Percentiles rank a stretch among this genome's conserved stretches.
Evolutionary conservation across 2,113 vertebrate species (phyloP).

Genomic region (Cochlearius cochlearius): DNA sequence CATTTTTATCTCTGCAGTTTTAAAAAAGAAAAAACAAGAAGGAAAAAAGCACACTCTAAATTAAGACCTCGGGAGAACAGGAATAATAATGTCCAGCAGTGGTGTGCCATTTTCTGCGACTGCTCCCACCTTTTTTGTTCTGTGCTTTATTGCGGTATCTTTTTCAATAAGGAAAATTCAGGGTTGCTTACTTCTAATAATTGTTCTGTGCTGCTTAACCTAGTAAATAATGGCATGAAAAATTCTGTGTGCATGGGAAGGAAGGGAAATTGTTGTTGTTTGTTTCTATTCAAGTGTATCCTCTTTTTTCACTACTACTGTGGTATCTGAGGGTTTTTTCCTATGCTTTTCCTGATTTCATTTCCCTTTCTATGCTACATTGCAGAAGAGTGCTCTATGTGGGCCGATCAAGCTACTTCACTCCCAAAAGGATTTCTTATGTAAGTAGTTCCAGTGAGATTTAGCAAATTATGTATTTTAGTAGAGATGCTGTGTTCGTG

Average conservation of each 20-base stretch:
- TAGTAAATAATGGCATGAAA: background rate
- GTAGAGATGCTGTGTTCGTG: background rate
- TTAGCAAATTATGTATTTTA: background rate
- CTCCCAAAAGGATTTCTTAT: background rate
- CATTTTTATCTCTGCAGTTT: background rate
- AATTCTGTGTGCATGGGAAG: background rate
- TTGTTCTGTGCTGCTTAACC: background rate
- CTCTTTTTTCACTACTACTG: background rate
- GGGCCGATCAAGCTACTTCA: background rate
- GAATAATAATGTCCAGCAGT: conserved; percentile 2
- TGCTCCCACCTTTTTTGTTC: background rate
- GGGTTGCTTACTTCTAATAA: background rate
- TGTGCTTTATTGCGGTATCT: background rate
- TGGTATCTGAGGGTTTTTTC: background rate
- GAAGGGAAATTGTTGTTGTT: background rate
- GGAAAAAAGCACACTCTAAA: background rate
- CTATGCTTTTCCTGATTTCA: background rate
- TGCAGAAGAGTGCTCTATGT: background rate
- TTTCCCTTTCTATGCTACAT: background rate
- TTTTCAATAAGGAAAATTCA: conserved; percentile 12
- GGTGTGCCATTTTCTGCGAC: background rate
- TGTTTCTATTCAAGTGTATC: background rate
- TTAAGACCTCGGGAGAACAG: background rate
- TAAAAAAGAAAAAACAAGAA: background rate
- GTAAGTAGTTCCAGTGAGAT: background rate